Evolutionary conservation across 30 jellyfish, hydroid and myxozoan species (phyloP), one percentile per base, ranked within the genome.

Genomic region (Morbakka virulenta): DNA sequence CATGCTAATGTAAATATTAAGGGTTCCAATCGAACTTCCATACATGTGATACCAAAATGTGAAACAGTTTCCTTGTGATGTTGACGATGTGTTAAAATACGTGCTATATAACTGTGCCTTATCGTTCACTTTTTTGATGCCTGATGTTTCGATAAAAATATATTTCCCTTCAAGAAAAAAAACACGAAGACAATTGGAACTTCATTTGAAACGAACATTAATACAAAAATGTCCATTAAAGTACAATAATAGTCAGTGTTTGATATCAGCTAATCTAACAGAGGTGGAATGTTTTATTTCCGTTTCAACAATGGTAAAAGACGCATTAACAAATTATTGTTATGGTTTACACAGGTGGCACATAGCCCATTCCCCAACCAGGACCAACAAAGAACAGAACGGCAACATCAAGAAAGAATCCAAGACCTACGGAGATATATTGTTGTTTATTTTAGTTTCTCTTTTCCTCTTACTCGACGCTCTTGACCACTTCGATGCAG

Each of bases 21-120:
- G 85, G 29, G 85, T 28, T 4, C 97, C 97, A 22, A 88, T 76
- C 51, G 77, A 35, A 49, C 82, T 26, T 23, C 97, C 97, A 64
- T 32, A 74, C 97, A 88, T 88, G 73, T 88, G 97, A 51, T 81
- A 88, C 91, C 88, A 88, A 48, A 88, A 88, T 13, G 82, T 82
- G 67, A 88, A 76, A 61, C 97, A 88, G 6, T 89, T 86, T 24
- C 87, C 94, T n/a, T n/a, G n/a, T 21, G 63, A 28, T 28, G 80
- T 28, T 12, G 80, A 14, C 31, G 90, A 74, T 47, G 53, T 65
- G 84, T 88, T 80, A 52, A 88, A 88, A 6, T 73, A 79, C 29
- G 77, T 80, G 77, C 97, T 88, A 0, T 31, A 91, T 2, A 88
- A 65, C 36, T 80, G 86, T 3, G 97, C 92, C 50, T 61, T 88